Conservation (phyloP, 1,140 invertebrate species). For the Bombus confusus region DNA sequence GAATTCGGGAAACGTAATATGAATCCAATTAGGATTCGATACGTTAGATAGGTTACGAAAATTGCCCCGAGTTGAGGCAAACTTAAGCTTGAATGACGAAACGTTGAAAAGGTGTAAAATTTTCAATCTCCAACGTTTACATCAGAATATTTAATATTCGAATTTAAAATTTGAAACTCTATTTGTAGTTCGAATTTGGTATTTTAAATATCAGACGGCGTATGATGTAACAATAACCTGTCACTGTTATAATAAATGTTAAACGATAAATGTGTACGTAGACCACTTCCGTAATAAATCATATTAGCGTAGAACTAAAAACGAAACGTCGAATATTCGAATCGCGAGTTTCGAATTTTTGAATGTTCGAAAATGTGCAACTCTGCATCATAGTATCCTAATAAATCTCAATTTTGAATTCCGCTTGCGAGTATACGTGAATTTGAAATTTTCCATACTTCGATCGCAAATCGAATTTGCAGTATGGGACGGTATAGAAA, state of each 20-base stretch:
- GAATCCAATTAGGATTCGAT: not conserved
- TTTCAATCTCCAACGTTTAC: not conserved
- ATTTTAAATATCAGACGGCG: accelerated
- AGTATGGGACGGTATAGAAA: no score
- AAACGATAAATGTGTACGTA: not conserved
- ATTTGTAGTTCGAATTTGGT: no score
- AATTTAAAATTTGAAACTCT: not conserved
- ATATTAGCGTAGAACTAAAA: no score
- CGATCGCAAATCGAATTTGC: no score
- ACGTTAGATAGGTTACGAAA: not conserved
- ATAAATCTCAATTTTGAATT: no score
- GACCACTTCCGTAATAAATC: no score
- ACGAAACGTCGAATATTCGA: no score
- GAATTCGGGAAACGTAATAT: not conserved
- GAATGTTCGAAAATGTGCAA: no score
- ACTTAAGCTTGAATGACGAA: not conserved
- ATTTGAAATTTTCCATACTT: no score
- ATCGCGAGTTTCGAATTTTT: no score
- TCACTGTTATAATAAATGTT: not conserved
- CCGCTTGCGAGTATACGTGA: no score
- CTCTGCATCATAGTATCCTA: no score
- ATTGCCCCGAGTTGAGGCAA: not conserved
- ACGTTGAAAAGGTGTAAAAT: not conserved
- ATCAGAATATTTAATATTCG: not conserved
- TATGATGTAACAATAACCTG: not conserved